Evolutionary conservation across 1,140 invertebrate species (phyloP), one percentile per base, ranked within the genome.

Genomic region (Hypsibius dujardini): DNA sequence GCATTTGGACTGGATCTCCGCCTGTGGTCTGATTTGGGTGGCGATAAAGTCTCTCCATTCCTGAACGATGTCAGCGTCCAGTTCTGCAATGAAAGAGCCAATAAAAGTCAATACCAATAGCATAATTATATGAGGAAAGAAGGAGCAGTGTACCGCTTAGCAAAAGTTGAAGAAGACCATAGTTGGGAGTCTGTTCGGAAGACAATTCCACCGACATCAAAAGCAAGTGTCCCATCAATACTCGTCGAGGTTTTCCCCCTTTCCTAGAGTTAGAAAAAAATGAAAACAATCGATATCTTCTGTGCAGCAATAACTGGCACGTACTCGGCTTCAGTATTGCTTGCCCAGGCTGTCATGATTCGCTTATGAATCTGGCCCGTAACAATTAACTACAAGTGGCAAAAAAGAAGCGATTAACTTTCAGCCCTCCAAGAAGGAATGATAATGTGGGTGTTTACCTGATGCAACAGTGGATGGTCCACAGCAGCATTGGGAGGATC

Each of bases 381-480:
- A 12, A 67, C 62, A 12, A 67, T 12, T 42, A 67, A 42, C 62
- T 67, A 42, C 0, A 67, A 67, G 45, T 56, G 7, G 50, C 50
- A 56, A 56, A 56, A 28, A 28, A 28, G 28, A 28, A 28, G 28
- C 28, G 28, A 28, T 28, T 28, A 28, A 28, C 28, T 28, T 28
- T 28, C 28, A 28, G 28, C 28, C 28, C 28, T 28, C 28, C 28
- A 28, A 28, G 28, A 28, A 28, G 28, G 28, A 56, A 56, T 7
- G n/a, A 56, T 56, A 12, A 56, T n/a, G 50, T n/a, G 50, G 50
- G 12, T 7, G 62, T 28, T 28, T 67, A 67, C 62, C 62, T 67
- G 62, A 42, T 67, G 62, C 7, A 67, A 42, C 12, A 67, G 42
- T 12, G 62, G 62, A 67, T 67, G 62, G 45, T 67, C 42, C 12